These are phyloP conservation scores for Chionis minor DNA, from an alignment of 2,113 vertebrate genomes.

Conservation along the genomic window DNA sequence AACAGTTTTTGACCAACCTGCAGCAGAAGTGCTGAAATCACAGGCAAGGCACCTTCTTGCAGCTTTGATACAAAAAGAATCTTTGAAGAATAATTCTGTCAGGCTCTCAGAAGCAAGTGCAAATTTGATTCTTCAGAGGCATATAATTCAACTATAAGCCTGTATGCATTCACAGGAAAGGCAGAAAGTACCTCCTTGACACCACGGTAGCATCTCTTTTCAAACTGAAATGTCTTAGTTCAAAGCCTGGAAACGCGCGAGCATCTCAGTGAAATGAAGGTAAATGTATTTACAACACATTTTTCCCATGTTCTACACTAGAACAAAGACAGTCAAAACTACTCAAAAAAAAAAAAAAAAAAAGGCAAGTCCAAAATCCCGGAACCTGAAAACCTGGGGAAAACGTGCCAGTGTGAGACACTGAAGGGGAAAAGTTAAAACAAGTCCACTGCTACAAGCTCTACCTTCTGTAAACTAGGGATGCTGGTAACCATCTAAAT, in stretches of 20 bases:
- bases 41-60: not conserved
- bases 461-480: not conserved
- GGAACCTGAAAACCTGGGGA: not conserved
- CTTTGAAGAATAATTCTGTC: slow-evolving; percentile 43
- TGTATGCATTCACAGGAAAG: not conserved
- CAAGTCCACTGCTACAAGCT: not conserved
- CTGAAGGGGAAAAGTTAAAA: not conserved
- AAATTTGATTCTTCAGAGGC: slow-evolving; percentile 38
- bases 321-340: not conserved
- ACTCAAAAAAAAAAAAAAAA: not conserved
- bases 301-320: not conserved
- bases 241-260: not conserved
- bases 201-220: not conserved
- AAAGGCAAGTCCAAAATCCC: not conserved
- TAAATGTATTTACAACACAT: not conserved
- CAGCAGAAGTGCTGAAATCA: not conserved
- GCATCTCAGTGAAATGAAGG: not conserved
- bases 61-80: not conserved
- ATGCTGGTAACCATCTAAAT: not conserved
- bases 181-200: not conserved
- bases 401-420: not conserved
- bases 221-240: not conserved
- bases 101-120: not conserved
- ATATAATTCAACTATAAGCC: not conserved
- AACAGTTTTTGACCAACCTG: not conserved